Evolutionary conservation across 2,113 vertebrate species (phyloP).

Genomic region (Ceyx cyanopectus): DNA sequence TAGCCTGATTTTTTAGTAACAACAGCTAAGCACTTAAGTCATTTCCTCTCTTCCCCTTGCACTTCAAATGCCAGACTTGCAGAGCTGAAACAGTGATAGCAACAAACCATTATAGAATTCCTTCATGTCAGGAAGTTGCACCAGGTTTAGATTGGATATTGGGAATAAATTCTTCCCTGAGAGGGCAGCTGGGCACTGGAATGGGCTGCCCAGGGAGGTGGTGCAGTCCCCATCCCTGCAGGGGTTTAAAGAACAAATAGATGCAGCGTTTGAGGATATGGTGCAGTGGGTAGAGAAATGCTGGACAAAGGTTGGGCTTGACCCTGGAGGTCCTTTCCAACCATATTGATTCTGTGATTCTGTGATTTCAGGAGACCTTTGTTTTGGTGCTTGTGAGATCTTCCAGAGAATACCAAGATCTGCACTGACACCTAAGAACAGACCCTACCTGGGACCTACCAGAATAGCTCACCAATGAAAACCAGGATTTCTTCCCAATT

Average conservation of each 20-base stretch:
- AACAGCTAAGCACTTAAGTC: not conserved
- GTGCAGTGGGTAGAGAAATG: too few relatives aligned
- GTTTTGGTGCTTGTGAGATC: not conserved
- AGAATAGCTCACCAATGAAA: not conserved
- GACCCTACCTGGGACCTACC: not conserved
- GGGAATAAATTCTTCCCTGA: too few relatives aligned
- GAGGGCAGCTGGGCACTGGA: too few relatives aligned
- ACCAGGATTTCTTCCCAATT: not conserved
- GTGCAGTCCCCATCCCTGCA: too few relatives aligned
- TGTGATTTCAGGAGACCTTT: not conserved
- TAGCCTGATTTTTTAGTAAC: not conserved
- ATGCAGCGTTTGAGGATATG: too few relatives aligned
- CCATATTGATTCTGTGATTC: too few relatives aligned
- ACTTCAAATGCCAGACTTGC: not conserved
- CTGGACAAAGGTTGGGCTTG: too few relatives aligned
- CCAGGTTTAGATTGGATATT: too few relatives aligned
- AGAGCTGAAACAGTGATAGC: not conserved
- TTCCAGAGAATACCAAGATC: not conserved
- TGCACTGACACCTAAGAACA: not conserved
- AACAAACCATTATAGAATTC: not conserved
- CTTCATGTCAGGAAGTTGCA: not conserved
- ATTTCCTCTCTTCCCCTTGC: not conserved
- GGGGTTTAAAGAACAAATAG: too few relatives aligned
- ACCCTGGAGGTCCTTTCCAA: too few relatives aligned
- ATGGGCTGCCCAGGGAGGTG: too few relatives aligned